These are phyloP conservation scores for Erpetoichthys calabaricus DNA, from an alignment of 2,797 vertebrate genomes.

Conservation along the genomic window DNA sequence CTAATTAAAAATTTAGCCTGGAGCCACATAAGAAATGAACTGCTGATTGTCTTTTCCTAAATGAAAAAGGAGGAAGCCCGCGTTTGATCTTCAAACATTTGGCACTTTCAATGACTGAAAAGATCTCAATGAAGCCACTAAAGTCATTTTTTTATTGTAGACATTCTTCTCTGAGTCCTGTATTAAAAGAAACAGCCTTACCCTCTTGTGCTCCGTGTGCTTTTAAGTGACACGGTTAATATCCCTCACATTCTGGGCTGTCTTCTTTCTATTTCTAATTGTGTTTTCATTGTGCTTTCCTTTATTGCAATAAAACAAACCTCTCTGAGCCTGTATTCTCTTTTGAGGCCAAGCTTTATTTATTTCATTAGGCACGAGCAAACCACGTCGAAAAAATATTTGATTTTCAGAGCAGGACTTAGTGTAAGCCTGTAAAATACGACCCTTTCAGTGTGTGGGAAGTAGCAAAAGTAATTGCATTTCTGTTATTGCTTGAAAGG, in stretches of 20 bases:
- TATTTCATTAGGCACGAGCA: too few relatives aligned
- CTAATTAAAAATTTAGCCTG: neutral
- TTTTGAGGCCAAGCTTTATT: too few relatives aligned
- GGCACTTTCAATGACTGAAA: neutral
- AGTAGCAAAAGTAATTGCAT: too few relatives aligned
- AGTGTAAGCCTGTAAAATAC: too few relatives aligned
- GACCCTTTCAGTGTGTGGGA: too few relatives aligned
- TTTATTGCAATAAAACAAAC: neutral
- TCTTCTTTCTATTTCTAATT: neutral
- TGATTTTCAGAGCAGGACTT: too few relatives aligned
- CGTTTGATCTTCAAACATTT: slow-evolving; percentile 7
- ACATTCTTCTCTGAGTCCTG: neutral
- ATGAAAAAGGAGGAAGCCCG: slow-evolving; percentile 8
- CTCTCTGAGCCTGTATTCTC: neutral
- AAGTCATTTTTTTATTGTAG: neutral
- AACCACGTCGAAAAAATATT: too few relatives aligned
- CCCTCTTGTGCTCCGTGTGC: neutral
- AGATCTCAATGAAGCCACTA: neutral
- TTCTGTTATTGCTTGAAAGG: too few relatives aligned
- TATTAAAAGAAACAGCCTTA: neutral
- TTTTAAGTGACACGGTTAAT: neutral
- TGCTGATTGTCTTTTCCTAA: slow-evolving; percentile 5
- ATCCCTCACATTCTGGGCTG: neutral
- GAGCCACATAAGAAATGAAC: slow-evolving; percentile 1
- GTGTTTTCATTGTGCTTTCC: neutral